Percentiles rank a stretch among this genome's conserved stretches.
Evolutionary conservation across 2,888 invertebrate genomes (phyloP).

Genomic region (Diarsia rubi): DNA sequence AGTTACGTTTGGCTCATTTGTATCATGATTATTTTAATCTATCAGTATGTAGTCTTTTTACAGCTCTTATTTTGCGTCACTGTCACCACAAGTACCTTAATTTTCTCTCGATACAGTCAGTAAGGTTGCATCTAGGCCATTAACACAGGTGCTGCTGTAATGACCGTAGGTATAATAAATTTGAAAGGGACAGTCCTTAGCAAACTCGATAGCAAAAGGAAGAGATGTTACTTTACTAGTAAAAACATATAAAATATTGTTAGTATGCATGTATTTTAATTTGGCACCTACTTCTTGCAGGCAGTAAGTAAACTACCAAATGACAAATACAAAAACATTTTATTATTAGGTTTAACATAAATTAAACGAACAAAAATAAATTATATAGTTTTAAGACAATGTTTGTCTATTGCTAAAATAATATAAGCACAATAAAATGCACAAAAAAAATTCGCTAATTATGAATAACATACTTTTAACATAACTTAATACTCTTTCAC

Average conservation of each 20-base stretch:
- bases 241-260: conserved; percentile 44
- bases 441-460: conserved; percentile 54
- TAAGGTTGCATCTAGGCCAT: not conserved
- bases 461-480: conserved; percentile 47
- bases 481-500: conserved; percentile 59
- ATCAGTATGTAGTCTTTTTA: not conserved
- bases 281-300: conserved; percentile 67
- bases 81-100: not conserved
- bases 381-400: conserved; percentile 48
- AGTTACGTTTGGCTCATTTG: not conserved
- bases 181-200: not conserved
- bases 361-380: conserved; percentile 57
- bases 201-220: not conserved
- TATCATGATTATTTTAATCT: not conserved
- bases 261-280: conserved; percentile 60
- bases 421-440: conserved; percentile 48
- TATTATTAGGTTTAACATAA: conserved; percentile 37
- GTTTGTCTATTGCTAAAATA: conserved; percentile 49
- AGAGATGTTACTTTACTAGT: conserved; percentile 27
- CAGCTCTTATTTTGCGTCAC: not conserved
- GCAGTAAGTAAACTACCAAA: conserved; percentile 61
- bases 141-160: too few species aligned
- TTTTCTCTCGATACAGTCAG: not conserved
- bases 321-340: conserved; percentile 43
- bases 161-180: not conserved